Evolutionary conservation across 1,140 invertebrate genomes (phyloP), one percentile per base, ranked within the genome.

Genomic region (Sycophaga agraensis): DNA sequence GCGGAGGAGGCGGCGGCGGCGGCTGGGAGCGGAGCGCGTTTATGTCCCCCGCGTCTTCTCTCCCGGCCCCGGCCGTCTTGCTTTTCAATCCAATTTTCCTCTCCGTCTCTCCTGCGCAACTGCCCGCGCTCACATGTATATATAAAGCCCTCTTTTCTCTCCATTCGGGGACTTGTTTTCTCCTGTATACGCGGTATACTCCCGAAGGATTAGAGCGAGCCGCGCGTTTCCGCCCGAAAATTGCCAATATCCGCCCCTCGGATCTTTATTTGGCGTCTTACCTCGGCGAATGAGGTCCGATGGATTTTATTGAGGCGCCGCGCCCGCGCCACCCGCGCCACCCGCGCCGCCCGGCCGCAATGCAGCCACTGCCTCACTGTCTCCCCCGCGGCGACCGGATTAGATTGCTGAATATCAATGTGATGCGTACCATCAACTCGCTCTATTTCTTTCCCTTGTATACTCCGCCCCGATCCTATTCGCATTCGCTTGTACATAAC

Each of bases 201-300:
- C 40, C 28, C 54, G 55, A 63, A 63, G 63, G 65, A 70, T 66
- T 70, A 66, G 53, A 69, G 63, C 65, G 61, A 57, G 66, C 45
- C 68, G 65, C 48, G 63, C 68, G 67, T 70, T 72, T 73, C 69
- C 71, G 70, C 53, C 63, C 61, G 65, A 72, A 70, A 73, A 75
- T 75, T 74, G 72, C 65, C 71, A 75, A 74, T 75, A 73, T 75
- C 72, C 73, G 70, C 19, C 17, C 39, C 65, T 66, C 65, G 63
- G 67, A 64, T 71, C 66, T 69, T 73, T 74, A 71, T 69, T 74
- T 70, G 63, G 57, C 67, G 66, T 71, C 66, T 51, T 59, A 58
- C 43, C 39, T 40, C 22, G 24, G 21, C n/a, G 51, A 62, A 62
- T 43, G 45, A 62, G 53, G 59, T 62, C 51, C 59, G 43, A 62